Percentiles rank a stretch among this genome's conserved stretches.
phyloP scores from a whole-genome alignment of 2,113 vertebrate genomes.

The Tupaia chinensis region DNA sequence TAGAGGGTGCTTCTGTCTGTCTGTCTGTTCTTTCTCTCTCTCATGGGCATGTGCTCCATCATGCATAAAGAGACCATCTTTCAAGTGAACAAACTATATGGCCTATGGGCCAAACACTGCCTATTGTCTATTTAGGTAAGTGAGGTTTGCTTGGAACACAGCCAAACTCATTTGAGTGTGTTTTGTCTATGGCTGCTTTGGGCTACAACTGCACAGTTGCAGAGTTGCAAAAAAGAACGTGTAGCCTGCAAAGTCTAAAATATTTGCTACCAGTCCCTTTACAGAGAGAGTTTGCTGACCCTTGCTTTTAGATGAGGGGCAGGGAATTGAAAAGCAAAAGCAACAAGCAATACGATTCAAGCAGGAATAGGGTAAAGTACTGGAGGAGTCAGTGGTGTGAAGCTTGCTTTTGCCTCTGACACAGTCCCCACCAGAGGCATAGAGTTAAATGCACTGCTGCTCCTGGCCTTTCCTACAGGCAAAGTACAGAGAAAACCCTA shows the following conservation, averaged over 20 bases:
- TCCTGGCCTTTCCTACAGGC: neutral
- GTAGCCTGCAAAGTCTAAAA: neutral
- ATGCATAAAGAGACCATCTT: too few species aligned
- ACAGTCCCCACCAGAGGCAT: neutral
- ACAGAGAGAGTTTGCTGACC: neutral
- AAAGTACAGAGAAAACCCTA: neutral
- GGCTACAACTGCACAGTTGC: neutral
- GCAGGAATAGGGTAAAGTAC: neutral
- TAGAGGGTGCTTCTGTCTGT: too few species aligned
- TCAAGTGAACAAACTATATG: neutral
- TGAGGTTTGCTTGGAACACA: neutral
- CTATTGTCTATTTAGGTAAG: neutral
- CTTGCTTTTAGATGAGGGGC: neutral
- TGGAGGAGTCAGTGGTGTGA: accelerated
- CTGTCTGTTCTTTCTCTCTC: too few species aligned
- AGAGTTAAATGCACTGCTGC: neutral
- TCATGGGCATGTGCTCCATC: too few species aligned
- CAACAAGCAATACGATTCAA: neutral
- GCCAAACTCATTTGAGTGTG: neutral
- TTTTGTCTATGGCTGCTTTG: neutral
- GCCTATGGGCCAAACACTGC: neutral
- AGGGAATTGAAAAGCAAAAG: neutral
- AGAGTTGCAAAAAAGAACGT: neutral
- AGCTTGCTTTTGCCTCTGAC: neutral
- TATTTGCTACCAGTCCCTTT: neutral